A percentile compares a stretch with the other conserved stretches of the same genome.
phyloP scores from a whole-genome alignment of 2,888 invertebrate species.

The Pomacea canaliculata region DNA sequence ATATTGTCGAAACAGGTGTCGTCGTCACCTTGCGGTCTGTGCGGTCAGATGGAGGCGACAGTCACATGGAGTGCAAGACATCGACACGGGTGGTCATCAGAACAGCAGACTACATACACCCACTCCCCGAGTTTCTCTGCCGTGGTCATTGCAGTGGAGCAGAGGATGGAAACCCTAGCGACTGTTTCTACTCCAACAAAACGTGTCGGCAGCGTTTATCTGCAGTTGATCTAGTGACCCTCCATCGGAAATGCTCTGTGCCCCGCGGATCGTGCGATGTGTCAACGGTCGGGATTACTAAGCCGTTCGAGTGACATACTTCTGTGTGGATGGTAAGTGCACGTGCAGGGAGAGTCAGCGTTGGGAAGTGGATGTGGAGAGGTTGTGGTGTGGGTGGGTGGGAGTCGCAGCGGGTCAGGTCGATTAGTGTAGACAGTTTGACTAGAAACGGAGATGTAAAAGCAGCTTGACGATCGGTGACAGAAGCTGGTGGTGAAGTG shows the following conservation, averaged over 20 bases:
- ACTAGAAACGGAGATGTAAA: no score
- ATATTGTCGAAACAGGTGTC: no score
- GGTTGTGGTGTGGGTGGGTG: no score
- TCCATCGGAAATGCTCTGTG: no score
- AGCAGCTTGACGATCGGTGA: no score
- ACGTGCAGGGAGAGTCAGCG: neutral
- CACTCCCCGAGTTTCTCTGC: neutral
- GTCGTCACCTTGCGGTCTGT: no score
- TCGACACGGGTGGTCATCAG: neutral
- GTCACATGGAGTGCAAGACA: no score
- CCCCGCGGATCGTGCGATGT: neutral
- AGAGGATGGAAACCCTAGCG: neutral
- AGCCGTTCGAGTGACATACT: constrained; percentile 11
- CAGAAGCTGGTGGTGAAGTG: no score
- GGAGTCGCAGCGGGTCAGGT: no score
- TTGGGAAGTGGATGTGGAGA: neutral
- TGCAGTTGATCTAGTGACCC: no score
- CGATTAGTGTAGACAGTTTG: no score
- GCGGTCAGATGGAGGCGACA: no score
- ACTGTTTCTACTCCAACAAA: neutral
- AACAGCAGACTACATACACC: constrained; percentile 2
- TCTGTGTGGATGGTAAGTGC: constrained; percentile 8
- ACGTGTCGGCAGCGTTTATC: neutral
- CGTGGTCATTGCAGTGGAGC: neutral
- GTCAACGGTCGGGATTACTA: neutral